These are phyloP conservation scores for Stegophylla sp. DNA, from an alignment of 2,888 invertebrate species.

Conservation along the genomic window DNA sequence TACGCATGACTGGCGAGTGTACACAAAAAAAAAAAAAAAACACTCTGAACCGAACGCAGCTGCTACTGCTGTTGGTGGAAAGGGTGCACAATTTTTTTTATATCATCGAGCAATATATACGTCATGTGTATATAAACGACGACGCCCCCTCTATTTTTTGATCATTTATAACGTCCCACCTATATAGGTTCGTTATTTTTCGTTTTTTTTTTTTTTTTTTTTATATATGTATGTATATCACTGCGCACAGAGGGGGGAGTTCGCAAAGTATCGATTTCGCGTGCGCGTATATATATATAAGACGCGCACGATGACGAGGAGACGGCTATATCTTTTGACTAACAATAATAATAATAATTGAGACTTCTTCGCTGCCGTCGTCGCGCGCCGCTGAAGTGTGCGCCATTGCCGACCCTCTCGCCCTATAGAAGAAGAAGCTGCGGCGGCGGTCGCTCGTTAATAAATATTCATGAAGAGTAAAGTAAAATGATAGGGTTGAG, in stretches of 20 bases:
- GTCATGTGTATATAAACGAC: constrained; percentile 35
- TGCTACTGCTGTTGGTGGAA: constrained; percentile 26
- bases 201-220: constrained; percentile 23
- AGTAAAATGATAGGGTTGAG: constrained; percentile 53
- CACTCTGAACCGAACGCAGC: constrained; percentile 33
- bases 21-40: constrained; percentile 25
- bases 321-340: constrained; percentile 27
- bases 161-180: constrained; percentile 32
- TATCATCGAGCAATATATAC: constrained; percentile 38
- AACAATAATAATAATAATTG: constrained; percentile 50
- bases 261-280: constrained; percentile 48
- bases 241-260: neutral
- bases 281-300: neutral
- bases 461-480: constrained; percentile 55
- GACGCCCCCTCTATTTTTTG: constrained; percentile 50
- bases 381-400: neutral
- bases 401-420: neutral
- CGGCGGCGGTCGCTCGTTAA: constrained; percentile 16
- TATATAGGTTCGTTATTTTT: constrained; percentile 43
- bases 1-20: constrained; percentile 50
- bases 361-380: constrained; percentile 40
- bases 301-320: constrained; percentile 1
- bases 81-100: constrained; percentile 51
- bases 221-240: too few species aligned
- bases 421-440: constrained; percentile 14